Evolutionary conservation across 1,140 invertebrate genomes (phyloP), one percentile per base, ranked within the genome.

Genomic region (Drosophila bipectinata): DNA sequence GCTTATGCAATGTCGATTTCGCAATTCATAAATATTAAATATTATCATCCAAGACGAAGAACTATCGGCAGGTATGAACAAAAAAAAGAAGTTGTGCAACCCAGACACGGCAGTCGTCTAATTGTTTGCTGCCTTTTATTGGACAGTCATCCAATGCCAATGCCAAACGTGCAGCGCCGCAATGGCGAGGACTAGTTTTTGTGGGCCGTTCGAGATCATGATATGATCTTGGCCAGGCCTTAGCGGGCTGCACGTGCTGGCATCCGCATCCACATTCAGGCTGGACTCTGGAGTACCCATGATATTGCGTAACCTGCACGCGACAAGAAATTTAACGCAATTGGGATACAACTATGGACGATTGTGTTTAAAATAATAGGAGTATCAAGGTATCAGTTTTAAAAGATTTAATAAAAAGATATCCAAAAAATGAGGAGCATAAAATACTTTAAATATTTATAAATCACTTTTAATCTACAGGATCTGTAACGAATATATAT

Each of bases 81-180:
- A n/a, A 41, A 18, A 18, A 15, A 14, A 9, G 14, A 51, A 28
- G 30, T 47, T 53, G 55, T 32, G 62, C 55, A 56, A 44, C 30
- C 60, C 30, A 61, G 51, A 59, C 59, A 61, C 61, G 58, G 51
- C 66, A 79, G 75, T 73, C 64, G 72, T 87, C 77, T 85, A 85
- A 85, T 85, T 85, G 81, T 85, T 85, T 85, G 54, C 67, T 69
- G 69, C 81, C 82, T 78, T 85, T 87, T 85, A 82, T 67, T 85
- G 82, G 74, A 72, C 59, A 78, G 71, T 81, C 72, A 78, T 87
- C 63, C 72, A 73, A 41, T 51, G 69, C 26, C 58, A 56, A 49
- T 68, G 62, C 63, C 66, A 83, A 41, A 44, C 18, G 63, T 49
- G 63, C 67, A 71, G 62, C 49, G 62, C 78, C 51, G 68, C 64